Base-by-base conservation (phyloP, 2,797 vertebrate species). In the Phrynocephalus guinanensis region DNA sequence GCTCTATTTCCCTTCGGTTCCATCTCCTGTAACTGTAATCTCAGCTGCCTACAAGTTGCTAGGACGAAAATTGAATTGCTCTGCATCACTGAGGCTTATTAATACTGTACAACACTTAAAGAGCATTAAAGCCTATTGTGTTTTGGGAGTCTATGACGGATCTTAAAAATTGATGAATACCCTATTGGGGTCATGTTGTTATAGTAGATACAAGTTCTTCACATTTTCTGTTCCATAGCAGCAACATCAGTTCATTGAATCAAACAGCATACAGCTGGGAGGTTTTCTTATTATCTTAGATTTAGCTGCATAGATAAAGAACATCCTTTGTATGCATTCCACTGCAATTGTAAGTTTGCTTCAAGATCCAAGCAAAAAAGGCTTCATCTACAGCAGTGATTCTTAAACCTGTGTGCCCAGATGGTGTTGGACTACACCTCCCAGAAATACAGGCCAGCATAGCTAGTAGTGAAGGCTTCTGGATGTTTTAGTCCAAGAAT, bases 21-120 rank as follows among this genome's bases (percentile, higher is more conserved):
- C 84, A 93, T 94, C 90, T 94, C 76, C 68, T 0, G 38, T 94
- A 93, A 94, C 93, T 94, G 95, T 95, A 95, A 95, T 95, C 95
- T 95, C 91, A 90, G 91, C 88, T 94, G 93, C 91, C 93, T 93
- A 87, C 92, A 93, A 93, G 89, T 90, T 86, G 92, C 77, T 85
- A 91, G 88, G 77, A 90, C 91, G 91, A 92, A 95, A 94, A 95
- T 93, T 95, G 94, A 95, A 94, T 94, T 94, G 91, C 90, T 83
- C 87, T 87, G 82, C 26, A 71, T 94, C 93, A 91, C 93, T 66
- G 84, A 91, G 92, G 93, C 79, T 95, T 95, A 93, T 95, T 94
- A 95, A 94, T 94, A 95, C 56, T 93, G 86, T 92, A 90, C 87
- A 92, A 93, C 72, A 91, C 86, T 90, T 90, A 94, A 91, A 93